phyloP scores from a whole-genome alignment of 2,797 vertebrate genomes.

The Taenioides sp. region DNA sequence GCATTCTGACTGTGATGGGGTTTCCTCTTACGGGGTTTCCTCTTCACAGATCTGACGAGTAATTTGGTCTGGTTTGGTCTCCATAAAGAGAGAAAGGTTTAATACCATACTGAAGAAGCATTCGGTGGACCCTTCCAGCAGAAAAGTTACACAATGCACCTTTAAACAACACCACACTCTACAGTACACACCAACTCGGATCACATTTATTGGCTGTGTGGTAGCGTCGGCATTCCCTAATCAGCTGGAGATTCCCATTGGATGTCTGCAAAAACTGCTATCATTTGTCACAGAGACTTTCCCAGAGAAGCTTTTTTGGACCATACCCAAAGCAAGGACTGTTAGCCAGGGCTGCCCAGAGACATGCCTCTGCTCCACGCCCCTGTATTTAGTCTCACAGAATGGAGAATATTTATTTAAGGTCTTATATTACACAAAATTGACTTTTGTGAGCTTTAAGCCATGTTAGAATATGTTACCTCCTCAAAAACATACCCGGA shows the following conservation, averaged over 20 bases:
- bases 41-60: no score
- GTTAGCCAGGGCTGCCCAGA: slow-evolving; percentile 38
- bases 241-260: slow-evolving; percentile 43
- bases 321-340: slow-evolving; percentile 42
- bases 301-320: slow-evolving; percentile 54
- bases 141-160: no score
- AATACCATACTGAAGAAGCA: no score
- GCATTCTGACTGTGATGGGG: no score
- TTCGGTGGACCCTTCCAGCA: no score
- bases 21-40: no score
- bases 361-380: background rate
- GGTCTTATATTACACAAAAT: no score
- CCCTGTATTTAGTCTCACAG: background rate
- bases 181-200: background rate
- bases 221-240: background rate
- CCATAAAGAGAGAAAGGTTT: no score
- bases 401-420: background rate
- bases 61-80: no score
- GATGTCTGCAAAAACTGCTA: slow-evolving; percentile 28
- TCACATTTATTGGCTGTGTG: background rate
- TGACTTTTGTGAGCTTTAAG: no score
- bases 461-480: no score
- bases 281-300: slow-evolving; percentile 53
- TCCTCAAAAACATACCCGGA: no score
- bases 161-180: background rate